Base-by-base conservation (phyloP, 30 jellyfish, hydroid and myxozoan genomes). In the Sanderia malayensis region DNA sequence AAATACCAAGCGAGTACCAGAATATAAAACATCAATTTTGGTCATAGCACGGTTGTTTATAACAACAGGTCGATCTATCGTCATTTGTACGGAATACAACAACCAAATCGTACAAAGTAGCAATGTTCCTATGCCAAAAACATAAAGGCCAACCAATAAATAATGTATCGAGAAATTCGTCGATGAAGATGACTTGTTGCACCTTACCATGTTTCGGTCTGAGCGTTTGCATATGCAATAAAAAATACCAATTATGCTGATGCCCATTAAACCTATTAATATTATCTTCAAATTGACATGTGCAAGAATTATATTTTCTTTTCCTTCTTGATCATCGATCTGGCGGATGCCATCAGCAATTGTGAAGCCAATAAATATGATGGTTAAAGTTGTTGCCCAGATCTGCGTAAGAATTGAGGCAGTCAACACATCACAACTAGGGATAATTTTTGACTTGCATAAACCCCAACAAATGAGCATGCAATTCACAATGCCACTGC, bases 121-220 rank as follows among this genome's bases (percentile, higher is more conserved):
- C 3, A 49, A 2, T 18, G 64, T 19, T 19, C 64, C 64, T 2
- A 49, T 9, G 25, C 64, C 64, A 19, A 49, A 49, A 24, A 49
- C 64, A 49, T 49, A 49, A 19, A 49, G 64, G 7, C 64, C 64
- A 18, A 49, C 64, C 27, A 49, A 49, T 19, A 49, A 49, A 49
- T 49, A 49, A 49, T 24, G 64, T 4, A 49, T 19, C 18, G 64
- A 24, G 18, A 49, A 4, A 19, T 24, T 49, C 18, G 8, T 19
- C 18, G 23, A 15, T 24, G 64, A 9, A 11, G 18, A 49, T 15
- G 2, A 2, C 18, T 49, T 19, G 18, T 49, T 4, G 2, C 64
- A 24, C 24, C 8, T 24, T 4, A 49, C 8, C 18, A 24, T 9
- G 52, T 37, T 37, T 15, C 27, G 64, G 24, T 49, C 24, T 49